Percentiles rank a stretch among this genome's conserved stretches.
Conservation (phyloP, 2,888 invertebrate species). For the Pyrrhosoma nymphula region DNA sequence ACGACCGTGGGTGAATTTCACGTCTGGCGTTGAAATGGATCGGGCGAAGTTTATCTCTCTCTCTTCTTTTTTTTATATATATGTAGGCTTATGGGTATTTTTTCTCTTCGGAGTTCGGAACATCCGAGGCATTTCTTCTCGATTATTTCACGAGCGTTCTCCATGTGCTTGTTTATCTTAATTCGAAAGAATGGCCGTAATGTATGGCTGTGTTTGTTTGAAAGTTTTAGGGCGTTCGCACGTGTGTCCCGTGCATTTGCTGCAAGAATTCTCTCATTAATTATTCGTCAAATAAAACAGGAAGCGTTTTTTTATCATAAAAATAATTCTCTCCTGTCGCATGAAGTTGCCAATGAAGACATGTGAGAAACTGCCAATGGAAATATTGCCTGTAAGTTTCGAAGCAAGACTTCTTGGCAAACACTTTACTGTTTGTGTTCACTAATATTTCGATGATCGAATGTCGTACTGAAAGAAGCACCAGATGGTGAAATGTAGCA, state of each 20-base stretch:
- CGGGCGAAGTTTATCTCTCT: constrained; percentile 54
- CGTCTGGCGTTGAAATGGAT: constrained; percentile 65
- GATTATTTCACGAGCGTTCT: background rate
- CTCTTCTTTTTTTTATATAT: background rate
- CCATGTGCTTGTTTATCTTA: constrained; percentile 37
- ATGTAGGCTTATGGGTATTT: constrained; percentile 41
- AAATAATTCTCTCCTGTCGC: background rate
- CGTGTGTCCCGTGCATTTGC: background rate
- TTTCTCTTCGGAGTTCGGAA: constrained; percentile 30
- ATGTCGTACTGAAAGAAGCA: too few species aligned
- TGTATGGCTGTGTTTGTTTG: background rate
- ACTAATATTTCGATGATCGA: too few species aligned
- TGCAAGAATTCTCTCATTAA: background rate
- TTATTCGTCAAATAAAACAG: background rate
- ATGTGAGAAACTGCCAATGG: too few species aligned
- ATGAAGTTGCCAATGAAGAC: background rate
- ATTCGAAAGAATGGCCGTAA: constrained; percentile 21
- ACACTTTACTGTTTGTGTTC: too few species aligned
- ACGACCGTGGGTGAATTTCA: constrained; percentile 58
- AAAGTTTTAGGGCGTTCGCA: background rate
- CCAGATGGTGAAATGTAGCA: too few species aligned
- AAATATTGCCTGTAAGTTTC: too few species aligned
- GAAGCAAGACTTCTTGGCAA: too few species aligned
- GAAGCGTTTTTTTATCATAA: background rate
- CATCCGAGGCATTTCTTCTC: constrained; percentile 35